A percentile compares a stretch with the other conserved stretches of the same genome.
phyloP scores from a whole-genome alignment of 1,140 invertebrate species.

The Cotesia chilonis region DNA sequence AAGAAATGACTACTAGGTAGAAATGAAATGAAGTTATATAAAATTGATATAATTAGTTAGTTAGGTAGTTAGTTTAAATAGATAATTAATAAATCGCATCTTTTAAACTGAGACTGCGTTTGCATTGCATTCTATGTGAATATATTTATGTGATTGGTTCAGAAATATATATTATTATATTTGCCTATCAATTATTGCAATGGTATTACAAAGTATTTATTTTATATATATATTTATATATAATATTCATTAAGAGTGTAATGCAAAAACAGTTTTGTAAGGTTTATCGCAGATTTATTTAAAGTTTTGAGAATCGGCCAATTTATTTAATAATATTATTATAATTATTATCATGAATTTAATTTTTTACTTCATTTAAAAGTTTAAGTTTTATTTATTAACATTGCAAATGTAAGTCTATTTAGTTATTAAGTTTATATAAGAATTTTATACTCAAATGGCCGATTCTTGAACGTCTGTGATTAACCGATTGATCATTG shows the following conservation, averaged over 20 bases:
- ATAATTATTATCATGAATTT: conserved; percentile 23
- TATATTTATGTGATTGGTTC: conserved; percentile 18
- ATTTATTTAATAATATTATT: conserved; percentile 15
- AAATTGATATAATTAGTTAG: conserved; percentile 8
- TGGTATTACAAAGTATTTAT: conserved; percentile 5
- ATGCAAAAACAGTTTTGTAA: conserved; percentile 38
- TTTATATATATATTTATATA: conserved; percentile 6
- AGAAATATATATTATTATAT: conserved; percentile 15
- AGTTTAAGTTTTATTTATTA: too few relatives aligned
- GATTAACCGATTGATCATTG: conserved; percentile 36
- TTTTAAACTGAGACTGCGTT: conserved; percentile 31
- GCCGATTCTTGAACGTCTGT: conserved; percentile 50
- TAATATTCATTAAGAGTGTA: conserved; percentile 37
- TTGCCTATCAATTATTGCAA: neutral
- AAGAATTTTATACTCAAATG: conserved; percentile 28
- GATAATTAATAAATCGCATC: conserved; percentile 26
- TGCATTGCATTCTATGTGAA: conserved; percentile 40
- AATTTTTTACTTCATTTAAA: conserved; percentile 2
- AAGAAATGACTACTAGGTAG: conserved; percentile 24
- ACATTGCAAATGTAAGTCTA: too few relatives aligned
- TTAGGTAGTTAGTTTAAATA: conserved; percentile 17
- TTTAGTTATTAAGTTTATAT: conserved; percentile 14
- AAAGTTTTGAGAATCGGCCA: conserved; percentile 44
- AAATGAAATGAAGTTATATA: conserved; percentile 31
- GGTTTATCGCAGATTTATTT: conserved; percentile 38